These are phyloP conservation scores for Nycteola revayana DNA, from an alignment of 2,888 invertebrate genomes.

Conservation along the genomic window DNA sequence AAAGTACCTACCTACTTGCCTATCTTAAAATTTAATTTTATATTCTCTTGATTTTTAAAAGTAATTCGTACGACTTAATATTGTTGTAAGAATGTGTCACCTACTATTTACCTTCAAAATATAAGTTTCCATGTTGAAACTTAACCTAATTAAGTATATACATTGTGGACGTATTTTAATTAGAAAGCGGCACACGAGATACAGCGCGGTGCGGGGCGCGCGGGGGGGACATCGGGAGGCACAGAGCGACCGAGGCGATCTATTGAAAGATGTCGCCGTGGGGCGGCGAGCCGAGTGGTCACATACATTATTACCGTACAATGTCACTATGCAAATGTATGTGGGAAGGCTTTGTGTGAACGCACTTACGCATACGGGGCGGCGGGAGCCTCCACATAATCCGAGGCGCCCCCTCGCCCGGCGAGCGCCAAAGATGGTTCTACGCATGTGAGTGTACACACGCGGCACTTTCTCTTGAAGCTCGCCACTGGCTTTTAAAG, in stretches of 20 bases:
- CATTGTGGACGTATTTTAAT: constrained; percentile 49
- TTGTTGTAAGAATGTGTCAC: too few relatives aligned
- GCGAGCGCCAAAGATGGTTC: constrained; percentile 73
- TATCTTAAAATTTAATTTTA: too few relatives aligned
- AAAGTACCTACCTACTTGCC: too few relatives aligned
- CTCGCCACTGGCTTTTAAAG: constrained; percentile 83
- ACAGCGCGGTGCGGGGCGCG: constrained; percentile 24
- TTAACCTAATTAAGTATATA: constrained; percentile 25
- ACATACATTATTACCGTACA: constrained; percentile 81
- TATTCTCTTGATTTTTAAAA: too few relatives aligned
- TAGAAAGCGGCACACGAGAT: constrained; percentile 45
- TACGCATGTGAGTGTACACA: constrained; percentile 79
- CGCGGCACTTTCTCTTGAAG: constrained; percentile 83
- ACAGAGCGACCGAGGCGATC: constrained; percentile 52
- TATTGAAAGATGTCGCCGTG: constrained; percentile 72
- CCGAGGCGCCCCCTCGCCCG: constrained; percentile 66
- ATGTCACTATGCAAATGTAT: constrained; percentile 82
- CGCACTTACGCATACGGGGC: constrained; percentile 77
- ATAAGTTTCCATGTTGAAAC: constrained; percentile 12
- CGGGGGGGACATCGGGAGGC: constrained; percentile 29
- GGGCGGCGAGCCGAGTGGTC: constrained; percentile 71
- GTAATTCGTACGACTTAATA: too few relatives aligned
- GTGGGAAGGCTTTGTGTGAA: constrained; percentile 78
- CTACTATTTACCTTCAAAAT: too few relatives aligned
- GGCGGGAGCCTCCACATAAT: constrained; percentile 71